A percentile compares a stretch with the other conserved stretches of the same genome.
phyloP scores from a whole-genome alignment of 1,140 invertebrate species.

The Paraescarpia echinospica region DNA sequence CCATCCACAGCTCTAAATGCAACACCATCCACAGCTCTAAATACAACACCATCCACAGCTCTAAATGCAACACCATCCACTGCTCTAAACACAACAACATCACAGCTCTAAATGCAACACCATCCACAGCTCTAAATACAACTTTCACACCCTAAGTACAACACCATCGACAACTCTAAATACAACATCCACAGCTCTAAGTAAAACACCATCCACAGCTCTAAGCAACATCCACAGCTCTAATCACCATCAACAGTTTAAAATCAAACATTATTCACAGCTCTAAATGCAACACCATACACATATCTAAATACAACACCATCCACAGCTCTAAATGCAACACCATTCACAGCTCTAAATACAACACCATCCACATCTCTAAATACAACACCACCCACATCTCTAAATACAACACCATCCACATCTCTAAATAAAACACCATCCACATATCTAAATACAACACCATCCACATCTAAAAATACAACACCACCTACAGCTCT shows the following conservation, averaged over 20 bases:
- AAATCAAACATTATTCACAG: too few species aligned
- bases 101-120: not conserved
- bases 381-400: too few species aligned
- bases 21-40: not conserved
- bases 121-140: not conserved
- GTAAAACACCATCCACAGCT: not conserved
- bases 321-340: too few species aligned
- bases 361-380: too few species aligned
- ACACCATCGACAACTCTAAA: not conserved
- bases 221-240: not conserved
- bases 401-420: too few species aligned
- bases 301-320: too few species aligned
- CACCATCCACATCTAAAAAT: too few species aligned
- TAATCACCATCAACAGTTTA: not conserved
- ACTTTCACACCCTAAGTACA: not conserved
- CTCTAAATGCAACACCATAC: too few species aligned
- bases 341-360: too few species aligned
- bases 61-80: not conserved
- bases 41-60: not conserved
- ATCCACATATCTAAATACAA: too few species aligned
- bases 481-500: too few species aligned
- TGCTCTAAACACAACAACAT: not conserved
- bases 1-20: not conserved
- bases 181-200: not conserved
- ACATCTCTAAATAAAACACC: too few species aligned